phyloP scores from a whole-genome alignment of 2,797 vertebrate species.

The Leptodactylus fallax region DNA sequence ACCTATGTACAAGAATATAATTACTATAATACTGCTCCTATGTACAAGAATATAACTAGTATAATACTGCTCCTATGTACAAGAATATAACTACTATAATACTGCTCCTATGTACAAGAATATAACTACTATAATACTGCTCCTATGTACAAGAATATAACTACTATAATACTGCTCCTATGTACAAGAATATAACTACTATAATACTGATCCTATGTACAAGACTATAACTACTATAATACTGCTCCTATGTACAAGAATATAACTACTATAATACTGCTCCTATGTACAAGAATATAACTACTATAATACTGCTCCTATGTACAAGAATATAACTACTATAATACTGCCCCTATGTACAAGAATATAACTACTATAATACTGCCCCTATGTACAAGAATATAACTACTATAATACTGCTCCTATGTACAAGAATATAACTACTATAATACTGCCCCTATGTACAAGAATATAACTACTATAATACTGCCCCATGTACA shows the following conservation, averaged over 20 bases:
- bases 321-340: conserved; percentile 16
- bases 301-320: conserved; percentile 3
- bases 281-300: not conserved
- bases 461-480: no score
- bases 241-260: not conserved
- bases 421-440: no score
- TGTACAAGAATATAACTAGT: not conserved
- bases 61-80: conserved; percentile 31
- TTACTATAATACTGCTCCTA: conserved; percentile 15
- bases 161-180: not conserved
- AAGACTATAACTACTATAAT: conserved; percentile 8
- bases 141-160: not conserved
- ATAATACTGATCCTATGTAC: not conserved
- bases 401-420: conserved; percentile 24
- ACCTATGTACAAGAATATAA: not conserved
- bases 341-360: not conserved
- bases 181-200: conserved; percentile 10
- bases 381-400: not conserved
- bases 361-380: conserved; percentile 1
- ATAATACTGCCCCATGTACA: no score
- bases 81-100: conserved; percentile 15
- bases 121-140: conserved; percentile 12
- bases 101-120: not conserved
- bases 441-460: no score
- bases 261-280: conserved; percentile 4